Conservation (phyloP, 2,113 vertebrate genomes). For the Strigops habroptila region DNA sequence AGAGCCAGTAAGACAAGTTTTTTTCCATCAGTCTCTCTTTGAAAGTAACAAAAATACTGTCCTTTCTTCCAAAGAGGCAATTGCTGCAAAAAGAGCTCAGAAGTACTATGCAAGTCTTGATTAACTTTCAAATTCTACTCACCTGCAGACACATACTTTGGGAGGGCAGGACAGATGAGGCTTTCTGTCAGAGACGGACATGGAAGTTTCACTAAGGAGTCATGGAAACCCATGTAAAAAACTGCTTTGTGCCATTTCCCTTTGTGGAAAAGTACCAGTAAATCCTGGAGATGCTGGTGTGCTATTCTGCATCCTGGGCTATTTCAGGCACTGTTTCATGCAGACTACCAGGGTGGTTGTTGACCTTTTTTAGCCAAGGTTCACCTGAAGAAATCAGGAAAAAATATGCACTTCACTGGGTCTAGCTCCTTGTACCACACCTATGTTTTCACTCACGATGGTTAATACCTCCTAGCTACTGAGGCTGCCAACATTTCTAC, state of each 20-base stretch:
- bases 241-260: neutral
- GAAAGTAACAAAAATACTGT: neutral
- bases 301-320: neutral
- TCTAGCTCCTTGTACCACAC: neutral
- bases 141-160: neutral
- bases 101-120: neutral
- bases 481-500: neutral
- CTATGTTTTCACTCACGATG: neutral
- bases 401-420: neutral
- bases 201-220: neutral
- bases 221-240: neutral
- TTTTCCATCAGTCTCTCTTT: neutral
- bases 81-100: neutral
- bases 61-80: neutral
- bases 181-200: neutral
- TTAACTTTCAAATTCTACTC: neutral
- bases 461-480: neutral
- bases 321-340: neutral
- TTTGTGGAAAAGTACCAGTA: neutral
- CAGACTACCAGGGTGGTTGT: neutral
- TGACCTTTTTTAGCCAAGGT: neutral
- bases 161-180: neutral
- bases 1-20: neutral
- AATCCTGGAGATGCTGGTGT: neutral
- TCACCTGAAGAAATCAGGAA: neutral